Conservation (phyloP, 2,113 vertebrate species). For the Tringa solitaria region DNA sequence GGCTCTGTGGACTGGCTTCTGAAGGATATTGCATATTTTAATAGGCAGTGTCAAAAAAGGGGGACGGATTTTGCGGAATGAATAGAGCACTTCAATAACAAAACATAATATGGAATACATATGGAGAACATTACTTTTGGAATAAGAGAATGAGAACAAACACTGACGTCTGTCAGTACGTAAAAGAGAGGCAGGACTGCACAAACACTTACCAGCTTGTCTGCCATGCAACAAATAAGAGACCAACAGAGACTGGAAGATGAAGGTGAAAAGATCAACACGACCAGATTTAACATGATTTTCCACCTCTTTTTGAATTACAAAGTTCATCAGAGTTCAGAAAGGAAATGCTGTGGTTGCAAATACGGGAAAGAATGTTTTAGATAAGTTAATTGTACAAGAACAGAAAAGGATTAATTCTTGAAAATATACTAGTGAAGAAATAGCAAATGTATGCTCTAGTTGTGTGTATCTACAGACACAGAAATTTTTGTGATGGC, state of each 20-base stretch:
- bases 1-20: background rate
- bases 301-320: background rate
- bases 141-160: background rate
- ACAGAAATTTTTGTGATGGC: background rate
- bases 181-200: background rate
- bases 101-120: background rate
- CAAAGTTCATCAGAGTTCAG: background rate
- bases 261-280: background rate
- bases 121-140: background rate
- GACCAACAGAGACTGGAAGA: background rate
- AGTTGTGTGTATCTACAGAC: background rate
- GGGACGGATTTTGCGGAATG: background rate
- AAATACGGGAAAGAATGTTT: background rate
- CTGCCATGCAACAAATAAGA: background rate
- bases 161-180: background rate
- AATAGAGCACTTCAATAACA: background rate
- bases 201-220: background rate
- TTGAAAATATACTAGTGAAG: background rate
- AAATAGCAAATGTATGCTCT: background rate
- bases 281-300: background rate
- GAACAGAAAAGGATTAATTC: background rate
- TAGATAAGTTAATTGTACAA: background rate
- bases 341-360: background rate
- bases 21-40: background rate
- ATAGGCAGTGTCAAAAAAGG: background rate